A percentile compares a stretch with the other conserved stretches of the same genome.
Conservation (phyloP, 2,888 invertebrate genomes). For the Myathropa florea region DNA sequence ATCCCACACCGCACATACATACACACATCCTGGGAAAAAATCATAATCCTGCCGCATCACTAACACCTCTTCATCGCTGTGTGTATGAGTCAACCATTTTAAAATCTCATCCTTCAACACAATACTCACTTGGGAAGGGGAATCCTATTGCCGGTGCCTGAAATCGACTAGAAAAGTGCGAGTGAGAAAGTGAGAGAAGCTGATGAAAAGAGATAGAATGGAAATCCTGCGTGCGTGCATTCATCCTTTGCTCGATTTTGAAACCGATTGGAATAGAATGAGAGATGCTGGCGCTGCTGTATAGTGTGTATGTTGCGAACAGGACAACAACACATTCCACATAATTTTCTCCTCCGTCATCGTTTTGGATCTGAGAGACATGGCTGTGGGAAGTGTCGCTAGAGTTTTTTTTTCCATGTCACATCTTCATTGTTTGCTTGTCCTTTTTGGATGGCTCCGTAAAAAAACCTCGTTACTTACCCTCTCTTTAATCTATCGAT, state of each 20-base stretch:
- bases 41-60: constrained; percentile 55
- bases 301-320: constrained; percentile 16
- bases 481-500: constrained; percentile 53
- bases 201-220: constrained; percentile 13
- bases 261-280: constrained; percentile 36
- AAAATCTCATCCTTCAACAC: constrained; percentile 65
- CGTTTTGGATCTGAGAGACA: constrained; percentile 1
- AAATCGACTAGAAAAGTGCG: constrained; percentile 21
- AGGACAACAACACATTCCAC: constrained; percentile 22
- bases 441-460: constrained; percentile 27
- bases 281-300: constrained; percentile 48
- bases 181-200: background rate
- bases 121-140: constrained; percentile 13
- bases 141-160: constrained; percentile 25
- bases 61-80: constrained; percentile 34
- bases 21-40: constrained; percentile 11
- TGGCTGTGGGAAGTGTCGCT: constrained; percentile 16
- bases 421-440: constrained; percentile 26
- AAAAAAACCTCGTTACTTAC: constrained; percentile 23
- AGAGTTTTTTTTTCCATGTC: constrained; percentile 15
- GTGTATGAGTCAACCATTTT: constrained; percentile 55
- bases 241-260: background rate
- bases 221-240: constrained; percentile 47
- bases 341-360: constrained; percentile 60
- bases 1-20: constrained; percentile 1